Conservation (phyloP, 2,888 invertebrate genomes). For the Tetrapedia diversipes region DNA sequence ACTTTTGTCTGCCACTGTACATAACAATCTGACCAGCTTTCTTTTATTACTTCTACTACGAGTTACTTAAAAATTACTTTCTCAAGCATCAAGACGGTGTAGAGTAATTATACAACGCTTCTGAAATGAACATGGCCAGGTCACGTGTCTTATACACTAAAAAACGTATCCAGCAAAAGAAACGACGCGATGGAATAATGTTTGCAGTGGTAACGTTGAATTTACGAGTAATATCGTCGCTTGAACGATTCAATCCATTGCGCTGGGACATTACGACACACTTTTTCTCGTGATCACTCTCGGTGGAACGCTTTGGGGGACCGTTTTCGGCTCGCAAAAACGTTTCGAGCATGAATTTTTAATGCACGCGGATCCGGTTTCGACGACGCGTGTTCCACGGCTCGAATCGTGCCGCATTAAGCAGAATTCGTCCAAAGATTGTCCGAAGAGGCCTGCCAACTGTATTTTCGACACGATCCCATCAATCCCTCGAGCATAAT, state of each 20-base stretch:
- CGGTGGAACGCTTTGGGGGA: neutral
- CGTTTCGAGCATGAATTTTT: slow-evolving; percentile 14
- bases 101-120: too few species aligned
- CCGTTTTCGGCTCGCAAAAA: neutral
- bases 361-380: slow-evolving; percentile 1
- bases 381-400: neutral
- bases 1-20: too few species aligned
- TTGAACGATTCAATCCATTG: slow-evolving; percentile 10
- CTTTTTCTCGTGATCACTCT: neutral
- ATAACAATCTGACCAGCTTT: too few species aligned
- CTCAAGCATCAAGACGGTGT: too few species aligned
- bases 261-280: neutral
- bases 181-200: neutral
- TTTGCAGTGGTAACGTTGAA: neutral
- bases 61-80: too few species aligned
- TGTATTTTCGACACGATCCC: neutral
- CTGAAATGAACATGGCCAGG: too few species aligned
- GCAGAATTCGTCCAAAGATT: slow-evolving; percentile 15
- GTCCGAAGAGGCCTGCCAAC: neutral
- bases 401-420: neutral
- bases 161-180: neutral
- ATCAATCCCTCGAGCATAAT: neutral
- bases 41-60: too few species aligned
- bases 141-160: neutral
- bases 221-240: neutral